These are phyloP conservation scores for Zosterops lateralis DNA, from an alignment of 2,113 vertebrate species.

Conservation along the genomic window DNA sequence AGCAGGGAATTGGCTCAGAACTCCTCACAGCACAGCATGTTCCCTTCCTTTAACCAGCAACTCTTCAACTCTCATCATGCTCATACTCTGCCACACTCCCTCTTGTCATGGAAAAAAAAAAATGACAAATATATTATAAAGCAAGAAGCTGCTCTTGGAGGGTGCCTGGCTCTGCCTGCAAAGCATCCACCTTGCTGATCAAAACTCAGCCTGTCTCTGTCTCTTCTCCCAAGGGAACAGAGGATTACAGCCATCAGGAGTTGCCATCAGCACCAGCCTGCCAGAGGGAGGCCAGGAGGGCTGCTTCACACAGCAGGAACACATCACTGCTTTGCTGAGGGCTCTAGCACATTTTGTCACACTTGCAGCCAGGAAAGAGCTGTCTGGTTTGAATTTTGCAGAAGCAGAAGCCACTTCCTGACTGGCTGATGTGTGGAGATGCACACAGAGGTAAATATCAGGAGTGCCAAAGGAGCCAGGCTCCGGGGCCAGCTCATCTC, in stretches of 20 bases:
- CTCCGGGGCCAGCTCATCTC: not conserved
- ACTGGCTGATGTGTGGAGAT: not conserved
- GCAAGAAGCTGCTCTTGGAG: not conserved
- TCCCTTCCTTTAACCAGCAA: not conserved
- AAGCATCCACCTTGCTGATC: not conserved
- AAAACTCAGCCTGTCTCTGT: not conserved
- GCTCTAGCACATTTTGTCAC: not conserved
- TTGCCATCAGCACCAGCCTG: not conserved
- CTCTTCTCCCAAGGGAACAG: not conserved
- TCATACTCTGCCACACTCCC: not conserved
- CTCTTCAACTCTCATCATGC: not conserved
- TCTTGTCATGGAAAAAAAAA: not conserved
- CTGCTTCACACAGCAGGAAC: not conserved
- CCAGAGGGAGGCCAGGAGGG: not conserved
- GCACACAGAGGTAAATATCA: not conserved
- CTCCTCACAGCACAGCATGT: not conserved
- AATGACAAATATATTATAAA: not conserved
- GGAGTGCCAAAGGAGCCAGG: not conserved
- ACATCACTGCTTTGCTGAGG: not conserved
- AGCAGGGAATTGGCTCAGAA: not conserved
- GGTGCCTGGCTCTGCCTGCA: not conserved
- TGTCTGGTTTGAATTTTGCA: not conserved
- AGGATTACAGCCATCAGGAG: not conserved
- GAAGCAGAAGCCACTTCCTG: conserved; percentile 23
- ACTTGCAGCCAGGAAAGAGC: not conserved